A percentile compares a stretch with the other conserved stretches of the same genome.
Conservation (phyloP, 2,797 vertebrate genomes). For the Smutsia temminckii region DNA sequence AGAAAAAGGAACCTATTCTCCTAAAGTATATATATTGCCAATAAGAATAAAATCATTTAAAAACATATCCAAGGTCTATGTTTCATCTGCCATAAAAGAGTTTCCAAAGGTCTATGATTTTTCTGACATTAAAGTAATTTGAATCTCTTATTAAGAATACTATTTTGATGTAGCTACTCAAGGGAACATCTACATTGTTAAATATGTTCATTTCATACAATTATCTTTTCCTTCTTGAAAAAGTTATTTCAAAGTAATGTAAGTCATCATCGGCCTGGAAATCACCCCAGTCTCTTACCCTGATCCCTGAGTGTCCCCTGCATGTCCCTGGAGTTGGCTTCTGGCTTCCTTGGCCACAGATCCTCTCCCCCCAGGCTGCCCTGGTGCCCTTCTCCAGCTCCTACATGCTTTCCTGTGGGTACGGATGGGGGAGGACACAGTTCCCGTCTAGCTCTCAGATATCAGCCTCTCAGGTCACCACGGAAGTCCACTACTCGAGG, state of each 20-base stretch:
- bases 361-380: rapidly evolving
- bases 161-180: background rate
- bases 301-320: no score
- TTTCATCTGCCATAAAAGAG: background rate
- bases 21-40: background rate
- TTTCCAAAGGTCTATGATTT: background rate
- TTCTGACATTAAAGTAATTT: background rate
- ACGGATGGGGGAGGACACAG: background rate
- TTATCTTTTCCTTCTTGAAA: background rate
- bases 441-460: rapidly evolving
- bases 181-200: background rate
- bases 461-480: rapidly evolving
- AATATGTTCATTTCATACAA: background rate
- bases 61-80: background rate
- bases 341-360: rapidly evolving
- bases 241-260: background rate
- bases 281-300: no score
- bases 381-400: rapidly evolving
- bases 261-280: background rate
- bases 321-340: no score
- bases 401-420: rapidly evolving
- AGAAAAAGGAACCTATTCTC: background rate
- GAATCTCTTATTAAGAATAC: background rate
- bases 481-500: rapidly evolving
- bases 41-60: background rate